A percentile compares a stretch with the other conserved stretches of the same genome.
Evolutionary conservation across 2,113 vertebrate genomes (phyloP).

Genomic region (Uria aalge): DNA sequence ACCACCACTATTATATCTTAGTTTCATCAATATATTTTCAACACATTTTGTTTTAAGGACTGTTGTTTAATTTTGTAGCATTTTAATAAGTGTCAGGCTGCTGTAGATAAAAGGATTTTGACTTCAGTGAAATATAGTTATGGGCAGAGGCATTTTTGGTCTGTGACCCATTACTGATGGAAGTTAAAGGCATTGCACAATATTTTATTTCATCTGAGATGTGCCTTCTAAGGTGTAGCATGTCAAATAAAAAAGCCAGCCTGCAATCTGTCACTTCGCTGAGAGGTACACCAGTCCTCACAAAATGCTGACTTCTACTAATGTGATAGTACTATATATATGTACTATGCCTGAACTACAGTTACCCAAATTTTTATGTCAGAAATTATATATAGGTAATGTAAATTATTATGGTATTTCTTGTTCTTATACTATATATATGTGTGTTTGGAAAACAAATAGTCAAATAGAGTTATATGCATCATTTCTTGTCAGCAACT

Average conservation of each 20-base stretch:
- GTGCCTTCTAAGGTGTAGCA: background rate
- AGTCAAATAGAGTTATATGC: background rate
- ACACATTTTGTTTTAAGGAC: background rate
- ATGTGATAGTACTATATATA: background rate
- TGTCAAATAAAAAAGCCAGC: background rate
- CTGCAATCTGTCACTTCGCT: background rate
- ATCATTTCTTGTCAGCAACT: background rate
- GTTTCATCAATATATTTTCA: background rate
- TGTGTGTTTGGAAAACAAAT: background rate
- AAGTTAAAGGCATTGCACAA: background rate
- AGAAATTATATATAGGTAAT: background rate
- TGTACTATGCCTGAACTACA: background rate
- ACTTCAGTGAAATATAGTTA: background rate
- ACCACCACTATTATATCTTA: background rate
- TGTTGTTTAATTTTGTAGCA: background rate
- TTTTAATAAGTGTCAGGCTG: background rate
- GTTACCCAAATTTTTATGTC: background rate
- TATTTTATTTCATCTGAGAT: background rate
- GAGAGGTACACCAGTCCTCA: background rate
- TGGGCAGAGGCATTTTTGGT: background rate
- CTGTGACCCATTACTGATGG: background rate
- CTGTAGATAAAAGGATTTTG: background rate
- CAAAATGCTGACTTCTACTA: background rate
- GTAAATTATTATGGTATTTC: background rate
- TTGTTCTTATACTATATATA: background rate